Base-by-base conservation (phyloP, 2,797 vertebrate species). In the Lepilemur septentrionalis region DNA sequence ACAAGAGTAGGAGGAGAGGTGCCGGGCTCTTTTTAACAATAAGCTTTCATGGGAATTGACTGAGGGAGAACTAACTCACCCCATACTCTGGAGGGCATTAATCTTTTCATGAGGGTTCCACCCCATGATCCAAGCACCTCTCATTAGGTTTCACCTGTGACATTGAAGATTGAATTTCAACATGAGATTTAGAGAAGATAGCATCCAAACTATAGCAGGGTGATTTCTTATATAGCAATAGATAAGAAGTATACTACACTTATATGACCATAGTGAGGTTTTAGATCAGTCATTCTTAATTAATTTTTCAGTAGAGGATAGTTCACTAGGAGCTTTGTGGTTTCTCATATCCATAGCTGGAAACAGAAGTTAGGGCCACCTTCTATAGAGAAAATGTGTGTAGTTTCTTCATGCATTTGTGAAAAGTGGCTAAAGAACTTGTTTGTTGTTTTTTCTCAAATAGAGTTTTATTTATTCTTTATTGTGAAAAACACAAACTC, bases 401-500 rank as follows among this genome's bases (percentile, higher is more conserved):
- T 59, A 80, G 32, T 89, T 79, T 94, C 9, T 94, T 95, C 22
- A 57, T 52, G 81, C 11, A 30, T 61, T 96, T 91, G 93, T 14
- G 14, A 12, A 91, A 85, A 23, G 17, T 80, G 22, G 15, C 43
- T 70, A 38, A 84, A 85, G 10, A 93, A 67, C 6, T 65, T 63
- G 48, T 69, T 82, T 57, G 35, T 61, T 63, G 13, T 82, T 79
- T 87, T 85, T 65, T 73, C 88, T 65, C 85, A 91, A 91, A 86
- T 70, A 28, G 61, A 73, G 15, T 89, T 95, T 91, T 92, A 55
- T 38, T 72, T 69, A 72, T 89, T 82, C n/a, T 82, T 95, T 89
- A 52, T 48, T 91, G 13, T 86, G 52, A 82, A 83, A 50, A 93
- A 32, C 35, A 79, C 25, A 81, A 90, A 35, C 30, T 90, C 11